Base-by-base conservation (phyloP, 2,797 vertebrate species). In the Dendrocincla tyrannina region DNA sequence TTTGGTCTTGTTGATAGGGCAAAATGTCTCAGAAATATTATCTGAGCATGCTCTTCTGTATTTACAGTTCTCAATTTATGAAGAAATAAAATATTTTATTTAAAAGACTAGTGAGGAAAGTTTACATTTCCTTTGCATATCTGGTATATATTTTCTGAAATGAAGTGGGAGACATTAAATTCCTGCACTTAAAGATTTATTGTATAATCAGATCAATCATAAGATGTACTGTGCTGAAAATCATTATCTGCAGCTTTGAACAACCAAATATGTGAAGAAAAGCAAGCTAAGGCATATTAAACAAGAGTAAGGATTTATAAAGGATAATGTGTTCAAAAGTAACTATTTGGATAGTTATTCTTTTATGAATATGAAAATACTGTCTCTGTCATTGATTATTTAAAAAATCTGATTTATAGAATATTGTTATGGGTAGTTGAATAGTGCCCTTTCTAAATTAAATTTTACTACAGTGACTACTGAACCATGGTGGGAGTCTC, bases 1-100 rank as follows among this genome's bases (percentile, higher is more conserved):
- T 59, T 72, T 60, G 4, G 1, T 73, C 49, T 70, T 62, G 10
- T 60, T 4, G 13, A n/a, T 46, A 55, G 4, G 2, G 3, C 0
- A 84, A 86, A 63, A 49, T 24, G 1, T 17, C 19, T 3, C 7
- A 42, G 17, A 76, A 82, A 0, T 56, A 28, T 58, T 77, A 28
- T 5, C 13, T 47, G 16, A 63, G 1, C 27, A n/a, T 30, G 4
- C 0, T 39, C 5, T 32, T 60, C 47, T 62, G 7, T 49, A 58
- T 32, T 72, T 63, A 32, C 2, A 46, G 2, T 33, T 55, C 8
- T 74, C 46, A 1, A 55, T 42, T 87, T 56, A 7, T 60, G 20
- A 86, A 78, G 19, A 77, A 87, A 46, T 25, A 42, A 0, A 8
- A 37, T 7, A 28, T 42, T 73, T 50, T 62, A 35, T 56, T 78